Evolutionary conservation across 1,140 invertebrate genomes (phyloP).

Genomic region (Scaptomyza hsui): DNA sequence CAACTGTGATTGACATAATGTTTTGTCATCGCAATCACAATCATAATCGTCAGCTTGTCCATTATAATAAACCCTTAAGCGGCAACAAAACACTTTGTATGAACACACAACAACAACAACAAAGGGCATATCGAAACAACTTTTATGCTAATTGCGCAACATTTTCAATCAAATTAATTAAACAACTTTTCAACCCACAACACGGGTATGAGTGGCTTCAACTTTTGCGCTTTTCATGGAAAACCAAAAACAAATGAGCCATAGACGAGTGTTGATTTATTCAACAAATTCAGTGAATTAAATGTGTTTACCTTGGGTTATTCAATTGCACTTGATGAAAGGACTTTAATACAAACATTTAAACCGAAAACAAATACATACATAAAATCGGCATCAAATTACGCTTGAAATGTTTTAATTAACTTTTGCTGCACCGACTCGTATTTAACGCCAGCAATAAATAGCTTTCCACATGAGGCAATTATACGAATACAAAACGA

Average conservation of each 20-base stretch:
- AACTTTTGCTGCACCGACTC: background rate
- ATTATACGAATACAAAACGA: conserved; percentile 26
- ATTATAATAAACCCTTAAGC: conserved; percentile 29
- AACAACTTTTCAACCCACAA: conserved; percentile 33
- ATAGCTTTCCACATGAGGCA: conserved; percentile 5
- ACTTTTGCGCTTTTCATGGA: conserved; percentile 17
- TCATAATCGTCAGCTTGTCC: conserved; percentile 20
- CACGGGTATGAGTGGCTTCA: background rate
- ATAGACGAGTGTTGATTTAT: conserved; percentile 8
- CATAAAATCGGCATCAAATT: background rate
- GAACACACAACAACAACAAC: background rate
- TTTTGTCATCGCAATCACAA: conserved; percentile 2
- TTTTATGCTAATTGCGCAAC: conserved; percentile 60
- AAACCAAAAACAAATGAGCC: background rate
- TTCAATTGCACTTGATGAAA: conserved; percentile 1
- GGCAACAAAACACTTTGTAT: conserved; percentile 13
- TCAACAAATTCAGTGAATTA: conserved; percentile 1
- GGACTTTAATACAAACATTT: background rate
- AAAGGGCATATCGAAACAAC: conserved; percentile 11
- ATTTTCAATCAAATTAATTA: conserved; percentile 73
- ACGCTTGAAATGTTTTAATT: conserved; percentile 5
- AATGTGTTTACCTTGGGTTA: background rate
- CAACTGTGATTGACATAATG: conserved; percentile 17
- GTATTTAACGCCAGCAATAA: background rate
- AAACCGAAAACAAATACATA: background rate